Percentiles rank a stretch among this genome's conserved stretches.
Conservation (phyloP, 2,113 vertebrate species). For the Spilogale gracilis region DNA sequence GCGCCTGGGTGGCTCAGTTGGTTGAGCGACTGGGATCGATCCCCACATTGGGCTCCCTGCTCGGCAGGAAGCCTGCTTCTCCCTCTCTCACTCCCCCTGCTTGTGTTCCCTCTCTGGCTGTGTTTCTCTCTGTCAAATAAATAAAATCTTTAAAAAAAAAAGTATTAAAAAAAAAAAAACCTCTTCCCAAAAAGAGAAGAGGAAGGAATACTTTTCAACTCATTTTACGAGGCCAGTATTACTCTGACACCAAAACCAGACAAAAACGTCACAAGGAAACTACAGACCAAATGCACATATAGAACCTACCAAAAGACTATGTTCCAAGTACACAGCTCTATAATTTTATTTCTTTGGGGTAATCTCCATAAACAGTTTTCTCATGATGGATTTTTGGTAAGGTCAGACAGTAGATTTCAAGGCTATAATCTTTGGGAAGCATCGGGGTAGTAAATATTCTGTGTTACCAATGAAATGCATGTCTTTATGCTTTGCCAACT, state of each 20-base stretch:
- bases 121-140: too few relatives aligned
- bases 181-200: neutral
- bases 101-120: too few relatives aligned
- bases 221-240: neutral
- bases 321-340: neutral
- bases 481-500: neutral
- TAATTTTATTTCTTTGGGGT: neutral
- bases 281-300: neutral
- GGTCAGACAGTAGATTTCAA: conserved; percentile 24
- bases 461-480: neutral
- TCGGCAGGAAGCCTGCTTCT: too few relatives aligned
- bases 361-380: conserved; percentile 26
- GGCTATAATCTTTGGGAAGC: neutral
- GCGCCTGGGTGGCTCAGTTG: too few relatives aligned
- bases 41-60: too few relatives aligned
- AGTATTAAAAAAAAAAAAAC: too few relatives aligned
- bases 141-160: too few relatives aligned
- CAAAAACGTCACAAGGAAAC: neutral
- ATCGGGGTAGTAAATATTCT: neutral
- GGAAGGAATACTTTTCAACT: neutral
- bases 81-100: too few relatives aligned
- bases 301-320: neutral
- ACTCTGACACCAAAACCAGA: conserved; percentile 10
- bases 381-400: neutral
- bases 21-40: too few relatives aligned